Evolutionary conservation across 2,888 invertebrate genomes (phyloP), one percentile per base, ranked within the genome.

Genomic region (Syritta pipiens): DNA sequence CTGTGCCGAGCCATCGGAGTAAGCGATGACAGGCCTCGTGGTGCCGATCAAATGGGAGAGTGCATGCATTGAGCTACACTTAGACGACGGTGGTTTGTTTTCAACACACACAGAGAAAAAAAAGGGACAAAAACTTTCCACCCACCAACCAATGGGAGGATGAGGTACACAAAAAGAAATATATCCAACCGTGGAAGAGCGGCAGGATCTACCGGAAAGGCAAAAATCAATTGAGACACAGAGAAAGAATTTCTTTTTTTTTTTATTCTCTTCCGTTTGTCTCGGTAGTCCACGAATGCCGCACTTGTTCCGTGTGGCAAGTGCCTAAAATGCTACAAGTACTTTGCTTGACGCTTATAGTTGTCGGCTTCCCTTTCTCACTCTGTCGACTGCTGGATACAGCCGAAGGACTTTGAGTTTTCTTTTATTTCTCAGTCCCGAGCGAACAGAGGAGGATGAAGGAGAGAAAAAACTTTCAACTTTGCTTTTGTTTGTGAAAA

Each of bases 261-360:
- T 44, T 28, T 4, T 10, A 20, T 24, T 1, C 46, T 48, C 22
- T 17, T 32, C n/a, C 57, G 42, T 67, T 67, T 67, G 53, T 28
- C 49, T 32, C 48, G 30, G 75, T 53, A 62, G 30, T 28, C 49
- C 32, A 32, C 26, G 60, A 55, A 57, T 59, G 72, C 77, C 77
- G 71, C 77, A 77, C 77, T 77, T 72, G 71, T 77, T 49, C 55
- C 55, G 42, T n/a, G n/a, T 72, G 67, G 72, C 77, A 77, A 77
- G 77, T 77, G 77, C 77, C 71, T 77, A 71, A 77, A 77, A 77
- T 60, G 72, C 77, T 77, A 72, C 77, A 77, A 77, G 77, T 77
- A 77, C 77, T 60, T 60, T 67, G 77, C 65, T 67, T 67, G 65
- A 77, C 77, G 77, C 72, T 77, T 72, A 71, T 72, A 72, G 72